These are phyloP conservation scores for Willisornis vidua DNA, from an alignment of 2,113 vertebrate species.

Conservation along the genomic window DNA sequence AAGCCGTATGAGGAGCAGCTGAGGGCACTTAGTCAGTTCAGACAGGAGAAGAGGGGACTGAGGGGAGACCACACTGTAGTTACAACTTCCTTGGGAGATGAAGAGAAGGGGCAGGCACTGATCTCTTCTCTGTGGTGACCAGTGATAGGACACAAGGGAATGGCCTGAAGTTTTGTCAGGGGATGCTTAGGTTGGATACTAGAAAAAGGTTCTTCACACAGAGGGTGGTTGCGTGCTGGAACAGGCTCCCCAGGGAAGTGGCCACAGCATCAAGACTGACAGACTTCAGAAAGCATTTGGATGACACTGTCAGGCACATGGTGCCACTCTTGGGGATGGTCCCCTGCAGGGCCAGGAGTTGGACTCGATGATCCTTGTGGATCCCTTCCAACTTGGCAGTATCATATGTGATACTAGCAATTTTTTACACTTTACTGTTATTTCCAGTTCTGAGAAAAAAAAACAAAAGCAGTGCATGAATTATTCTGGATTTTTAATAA, in stretches of 20 bases:
- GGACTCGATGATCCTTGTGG: not conserved
- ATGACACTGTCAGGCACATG: not conserved
- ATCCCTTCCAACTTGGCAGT: not conserved
- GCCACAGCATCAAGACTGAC: not conserved
- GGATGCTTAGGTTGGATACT: not conserved
- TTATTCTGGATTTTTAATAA: not conserved
- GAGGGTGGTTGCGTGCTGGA: not conserved
- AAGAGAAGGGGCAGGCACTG: not conserved
- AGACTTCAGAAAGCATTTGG: not conserved
- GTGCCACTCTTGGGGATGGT: not conserved
- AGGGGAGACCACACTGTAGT: not conserved
- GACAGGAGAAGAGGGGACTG: not conserved
- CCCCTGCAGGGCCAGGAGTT: not conserved
- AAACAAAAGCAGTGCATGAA: not conserved
- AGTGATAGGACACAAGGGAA: not conserved
- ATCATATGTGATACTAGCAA: not conserved
- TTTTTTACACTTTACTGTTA: not conserved
- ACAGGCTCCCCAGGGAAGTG: not conserved
- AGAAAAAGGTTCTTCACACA: not conserved
- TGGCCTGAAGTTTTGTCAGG: not conserved
- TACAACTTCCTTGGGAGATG: not conserved
- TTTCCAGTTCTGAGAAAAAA: not conserved
- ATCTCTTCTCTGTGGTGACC: not conserved
- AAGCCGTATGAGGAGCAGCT: not conserved
- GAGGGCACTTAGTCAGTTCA: not conserved